Conservation (phyloP, 53 echinoderm and acorn worm genomes). For the Luidia sarsii region DNA sequence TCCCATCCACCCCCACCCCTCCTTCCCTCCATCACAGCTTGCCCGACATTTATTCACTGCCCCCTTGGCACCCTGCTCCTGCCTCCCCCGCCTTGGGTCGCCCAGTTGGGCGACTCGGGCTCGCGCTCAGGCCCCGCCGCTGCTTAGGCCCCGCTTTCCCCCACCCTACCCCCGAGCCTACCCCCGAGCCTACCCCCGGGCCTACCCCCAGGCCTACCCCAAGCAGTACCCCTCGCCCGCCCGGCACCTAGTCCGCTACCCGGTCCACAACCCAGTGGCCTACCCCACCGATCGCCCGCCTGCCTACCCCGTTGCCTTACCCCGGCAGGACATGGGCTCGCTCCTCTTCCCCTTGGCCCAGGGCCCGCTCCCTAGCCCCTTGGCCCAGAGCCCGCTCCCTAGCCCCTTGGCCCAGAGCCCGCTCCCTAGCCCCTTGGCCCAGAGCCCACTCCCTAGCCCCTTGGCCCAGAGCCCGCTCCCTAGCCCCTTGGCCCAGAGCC, state of each 20-base stretch:
- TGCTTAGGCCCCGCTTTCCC: neutral
- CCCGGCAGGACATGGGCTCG: conserved; percentile 9
- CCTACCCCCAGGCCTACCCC: no score
- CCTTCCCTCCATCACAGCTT: conserved; percentile 15
- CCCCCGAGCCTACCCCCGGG: no score
- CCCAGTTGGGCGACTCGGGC: neutral
- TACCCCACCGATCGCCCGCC: no score
- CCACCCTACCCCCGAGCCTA: conserved; percentile 2
- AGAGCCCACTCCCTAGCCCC: conserved; percentile 18
- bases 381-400: neutral
- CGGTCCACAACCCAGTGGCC: no score
- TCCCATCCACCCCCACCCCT: neutral
- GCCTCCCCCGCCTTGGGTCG: neutral
- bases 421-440: neutral
- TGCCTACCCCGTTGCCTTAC: no score
- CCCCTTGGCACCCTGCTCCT: conserved; percentile 13
- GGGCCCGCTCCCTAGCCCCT: neutral
- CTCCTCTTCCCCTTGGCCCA: conserved; percentile 11
- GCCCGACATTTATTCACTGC: conserved; percentile 18
- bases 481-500: neutral
- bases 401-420: neutral
- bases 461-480: no score
- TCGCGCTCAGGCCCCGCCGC: no score
- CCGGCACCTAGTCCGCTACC: no score
- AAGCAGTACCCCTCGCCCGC: no score